Evolutionary conservation across 2,113 vertebrate species (phyloP).

Genomic region (Alectura lathami): DNA sequence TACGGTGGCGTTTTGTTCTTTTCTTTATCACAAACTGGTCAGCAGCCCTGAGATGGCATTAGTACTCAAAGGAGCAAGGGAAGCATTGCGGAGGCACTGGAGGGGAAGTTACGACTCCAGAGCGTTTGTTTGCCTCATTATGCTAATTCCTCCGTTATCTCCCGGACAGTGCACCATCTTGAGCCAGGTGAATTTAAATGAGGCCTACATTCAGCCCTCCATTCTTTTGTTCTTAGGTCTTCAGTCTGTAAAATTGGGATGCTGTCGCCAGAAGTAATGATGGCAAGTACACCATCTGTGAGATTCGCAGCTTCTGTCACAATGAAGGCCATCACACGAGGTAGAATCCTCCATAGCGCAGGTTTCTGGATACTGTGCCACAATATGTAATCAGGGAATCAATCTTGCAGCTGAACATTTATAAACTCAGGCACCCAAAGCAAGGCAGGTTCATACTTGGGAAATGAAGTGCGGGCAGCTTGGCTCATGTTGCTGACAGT

Average conservation of each 20-base stretch:
- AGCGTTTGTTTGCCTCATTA: constrained; percentile 21
- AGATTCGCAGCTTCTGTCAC: background rate
- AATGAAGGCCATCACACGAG: background rate
- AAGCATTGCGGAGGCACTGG: background rate
- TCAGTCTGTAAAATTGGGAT: background rate
- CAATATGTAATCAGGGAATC: background rate
- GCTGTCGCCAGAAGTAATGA: background rate
- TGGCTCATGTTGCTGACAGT: background rate
- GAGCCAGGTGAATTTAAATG: constrained; percentile 33
- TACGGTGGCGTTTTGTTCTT: background rate
- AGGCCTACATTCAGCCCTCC: background rate
- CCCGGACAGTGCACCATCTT: background rate
- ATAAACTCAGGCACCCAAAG: background rate
- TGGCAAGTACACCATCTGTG: background rate
- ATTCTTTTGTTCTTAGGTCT: background rate
- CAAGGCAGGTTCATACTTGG: background rate
- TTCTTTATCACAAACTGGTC: background rate
- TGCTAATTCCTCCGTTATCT: constrained; percentile 30
- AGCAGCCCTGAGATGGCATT: background rate
- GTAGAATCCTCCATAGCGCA: background rate
- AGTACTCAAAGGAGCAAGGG: background rate
- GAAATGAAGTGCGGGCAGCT: background rate
- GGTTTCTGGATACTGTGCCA: background rate
- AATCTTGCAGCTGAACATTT: background rate
- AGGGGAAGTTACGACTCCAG: constrained; percentile 3